Base-by-base conservation (phyloP, 1,140 invertebrate species). In the Pseudachorutes palmiensis region DNA sequence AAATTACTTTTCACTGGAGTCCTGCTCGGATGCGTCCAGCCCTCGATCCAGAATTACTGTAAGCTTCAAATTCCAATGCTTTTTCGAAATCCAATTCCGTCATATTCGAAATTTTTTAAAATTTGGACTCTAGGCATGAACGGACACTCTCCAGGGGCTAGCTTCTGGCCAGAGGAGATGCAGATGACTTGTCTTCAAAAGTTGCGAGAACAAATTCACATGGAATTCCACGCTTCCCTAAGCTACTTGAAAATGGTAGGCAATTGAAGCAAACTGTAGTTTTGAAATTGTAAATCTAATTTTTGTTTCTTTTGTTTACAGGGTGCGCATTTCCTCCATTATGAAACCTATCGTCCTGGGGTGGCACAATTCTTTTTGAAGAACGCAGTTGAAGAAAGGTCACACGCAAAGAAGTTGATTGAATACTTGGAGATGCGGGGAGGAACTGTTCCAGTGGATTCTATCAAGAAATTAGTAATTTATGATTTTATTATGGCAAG, bases 351-450 rank as follows among this genome's bases (percentile, higher is more conserved):
- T 75, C 83, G 91, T 57, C 91, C 89, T 22, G 94, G 93, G 22
- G 92, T 97, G 75, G 85, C 90, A 5, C 91, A 96, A 74, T 81
- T 92, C 70, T 94, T 96, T 81, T 86, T 92, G 75, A 84, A 91
- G 45, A 84, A 87, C 48, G 91, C 92, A 0, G 84, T 81, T 31
- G 93, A 97, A 79, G 94, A 97, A 78, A 83, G 91, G 30, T 83
- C 91, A 67, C 94, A 97, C 78, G 93, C 91, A 0, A 86, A 91
- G 73, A 92, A 92, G 77, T 80, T 97, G 32, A 89, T 97, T 55
- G 86, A 92, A 64, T 97, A 97, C 79, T 78, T 96, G 66, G 84
- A 92, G 60, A 91, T 91, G 86, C 84, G 94, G 77, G 92, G 92
- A 70, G 83, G 89, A 71, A 81, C 89, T 22, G 86, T 86, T 29